Evolutionary conservation across 2,797 vertebrate genomes (phyloP), one percentile per base, ranked within the genome.

Genomic region (Sphenodon punctatus): DNA sequence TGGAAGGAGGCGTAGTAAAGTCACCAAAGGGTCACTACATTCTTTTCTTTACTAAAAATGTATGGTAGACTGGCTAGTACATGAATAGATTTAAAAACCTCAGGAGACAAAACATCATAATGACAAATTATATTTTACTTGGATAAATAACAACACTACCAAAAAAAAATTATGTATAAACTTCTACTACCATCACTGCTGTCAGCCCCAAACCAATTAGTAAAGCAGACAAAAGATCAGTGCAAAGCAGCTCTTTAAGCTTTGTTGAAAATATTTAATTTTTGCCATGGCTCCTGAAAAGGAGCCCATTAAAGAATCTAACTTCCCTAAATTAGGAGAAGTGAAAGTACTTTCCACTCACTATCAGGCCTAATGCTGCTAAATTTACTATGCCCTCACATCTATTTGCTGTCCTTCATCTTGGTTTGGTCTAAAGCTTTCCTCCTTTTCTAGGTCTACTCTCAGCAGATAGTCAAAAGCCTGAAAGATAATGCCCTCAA

Each of bases 81-180:
- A 77, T 59, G 83, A 58, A 55, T 55, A 46, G 70, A 81, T 83
- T 91, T 89, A n/a, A n/a, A 83, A 79, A 73, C 81, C 88, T 1
- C 1, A 74, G 68, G 49, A 83, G 74, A 67, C 25, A 80, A 49
- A 19, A 74, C 16, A 79, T n/a, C n/a, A 71, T 68, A 85, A 76
- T 1, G 4, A 78, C 38, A 73, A 81, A 15, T 36, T 70, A 58
- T 0, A 41, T 70, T 88, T 83, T 78, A 81, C 78, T 49, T 36
- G 59, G 43, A 77, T 72, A 73, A 79, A 72, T 69, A 75, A 60
- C 0, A 8, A 41, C 77, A 80, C 65, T 53, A 70, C 49, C 76
- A 89, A 83, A 60, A 79, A 71, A 56, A 75, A 76, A 89, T 58
- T 43, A 73, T 22, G 11, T n/a, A n/a, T 5, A 23, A 65, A 46